Evolutionary conservation across 2,113 vertebrate species (phyloP).

Genomic region (Eclectus roratus): DNA sequence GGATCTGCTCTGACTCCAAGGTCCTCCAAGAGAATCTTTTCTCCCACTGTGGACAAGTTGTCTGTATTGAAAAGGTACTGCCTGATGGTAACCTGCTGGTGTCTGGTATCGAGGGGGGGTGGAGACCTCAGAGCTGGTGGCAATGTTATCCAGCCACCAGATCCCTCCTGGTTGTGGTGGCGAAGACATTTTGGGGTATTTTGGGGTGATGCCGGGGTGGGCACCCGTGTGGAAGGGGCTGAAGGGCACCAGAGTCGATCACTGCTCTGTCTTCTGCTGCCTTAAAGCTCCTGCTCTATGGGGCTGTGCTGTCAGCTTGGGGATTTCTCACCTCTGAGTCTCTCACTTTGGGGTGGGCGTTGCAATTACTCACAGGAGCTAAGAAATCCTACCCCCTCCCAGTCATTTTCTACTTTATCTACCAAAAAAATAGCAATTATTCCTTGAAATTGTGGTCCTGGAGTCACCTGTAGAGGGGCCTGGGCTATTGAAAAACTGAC

Average conservation of each 20-base stretch:
- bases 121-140: not conserved
- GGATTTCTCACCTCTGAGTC: not conserved
- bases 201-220: not conserved
- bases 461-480: not conserved
- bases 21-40: not conserved
- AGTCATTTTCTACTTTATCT: not conserved
- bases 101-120: accelerated
- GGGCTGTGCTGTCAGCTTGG: not conserved
- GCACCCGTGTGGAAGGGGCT: not conserved
- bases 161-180: not conserved
- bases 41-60: not conserved
- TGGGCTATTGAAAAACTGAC: not conserved
- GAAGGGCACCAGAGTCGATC: accelerated
- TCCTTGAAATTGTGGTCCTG: not conserved
- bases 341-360: not conserved
- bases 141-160: accelerated
- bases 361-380: not conserved
- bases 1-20: not conserved
- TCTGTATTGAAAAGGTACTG: not conserved
- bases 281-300: not conserved
- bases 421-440: not conserved
- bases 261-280: not conserved
- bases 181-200: not conserved
- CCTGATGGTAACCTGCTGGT: not conserved
- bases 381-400: not conserved